These are phyloP conservation scores for Synanthedon andrenaeformis DNA, from an alignment of 2,888 invertebrate genomes.

Conservation along the genomic window DNA sequence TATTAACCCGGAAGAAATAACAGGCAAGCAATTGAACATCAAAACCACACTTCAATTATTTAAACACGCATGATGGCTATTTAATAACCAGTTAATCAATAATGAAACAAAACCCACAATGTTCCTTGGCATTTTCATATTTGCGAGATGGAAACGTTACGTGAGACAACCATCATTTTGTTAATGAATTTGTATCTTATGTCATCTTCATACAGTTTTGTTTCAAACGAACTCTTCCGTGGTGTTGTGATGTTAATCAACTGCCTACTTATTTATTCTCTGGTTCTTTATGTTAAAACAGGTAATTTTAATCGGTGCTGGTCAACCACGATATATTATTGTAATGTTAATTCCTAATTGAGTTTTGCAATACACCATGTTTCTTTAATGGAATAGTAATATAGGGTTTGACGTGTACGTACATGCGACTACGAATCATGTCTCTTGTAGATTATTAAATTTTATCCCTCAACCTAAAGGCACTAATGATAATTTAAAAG, in stretches of 20 bases:
- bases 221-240: conserved; percentile 5
- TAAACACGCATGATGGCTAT: neutral
- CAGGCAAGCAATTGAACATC: neutral
- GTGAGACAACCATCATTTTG: conserved; percentile 7
- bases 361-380: too few species aligned
- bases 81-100: neutral
- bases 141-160: neutral
- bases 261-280: neutral
- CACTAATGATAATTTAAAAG: too few species aligned
- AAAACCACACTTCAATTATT: neutral
- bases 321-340: neutral
- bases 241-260: conserved; percentile 1
- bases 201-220: conserved; percentile 4
- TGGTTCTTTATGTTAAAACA: neutral
- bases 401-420: too few species aligned
- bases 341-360: neutral
- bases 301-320: neutral
- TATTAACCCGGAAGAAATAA: neutral
- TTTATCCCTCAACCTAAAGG: too few species aligned
- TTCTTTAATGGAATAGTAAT: too few species aligned
- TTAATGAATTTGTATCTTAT: conserved; percentile 7
- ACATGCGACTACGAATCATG: too few species aligned
- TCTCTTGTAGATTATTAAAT: too few species aligned
- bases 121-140: neutral
- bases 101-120: neutral